These are phyloP conservation scores for Aphaenogaster floridana DNA, from an alignment of 1,140 invertebrate genomes.

Conservation along the genomic window DNA sequence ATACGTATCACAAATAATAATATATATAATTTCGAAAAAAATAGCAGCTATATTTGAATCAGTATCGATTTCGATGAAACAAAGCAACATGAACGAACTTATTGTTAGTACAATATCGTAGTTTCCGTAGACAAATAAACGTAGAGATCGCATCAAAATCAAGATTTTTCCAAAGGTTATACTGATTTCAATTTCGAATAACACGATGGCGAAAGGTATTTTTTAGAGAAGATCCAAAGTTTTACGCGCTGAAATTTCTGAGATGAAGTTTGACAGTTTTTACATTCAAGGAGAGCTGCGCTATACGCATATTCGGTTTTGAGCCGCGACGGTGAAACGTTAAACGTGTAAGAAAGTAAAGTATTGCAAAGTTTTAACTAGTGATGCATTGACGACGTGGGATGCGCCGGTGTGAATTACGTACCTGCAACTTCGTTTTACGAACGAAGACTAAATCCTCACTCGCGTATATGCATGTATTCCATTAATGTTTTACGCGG, in stretches of 20 bases:
- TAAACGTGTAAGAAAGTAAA: not conserved
- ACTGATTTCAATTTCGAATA: not conserved
- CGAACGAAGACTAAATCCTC: not conserved
- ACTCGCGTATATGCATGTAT: not conserved
- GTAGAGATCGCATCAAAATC: not conserved
- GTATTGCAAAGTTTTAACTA: not conserved
- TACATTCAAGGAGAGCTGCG: not conserved
- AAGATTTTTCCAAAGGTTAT: not conserved
- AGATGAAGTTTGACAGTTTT: conserved; percentile 3
- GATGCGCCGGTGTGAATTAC: not conserved
- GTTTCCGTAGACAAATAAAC: not conserved
- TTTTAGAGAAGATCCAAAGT: not conserved
- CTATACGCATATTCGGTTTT: not conserved
- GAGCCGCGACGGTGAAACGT: not conserved
- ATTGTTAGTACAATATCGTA: not conserved
- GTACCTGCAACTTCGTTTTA: conserved; percentile 9
- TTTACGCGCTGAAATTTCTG: not conserved
- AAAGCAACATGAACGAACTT: not conserved
- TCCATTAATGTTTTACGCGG: conserved; percentile 2
- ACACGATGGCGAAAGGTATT: not conserved
- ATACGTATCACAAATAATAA: not conserved
- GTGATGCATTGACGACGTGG: not conserved
- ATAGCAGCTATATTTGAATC: not conserved
- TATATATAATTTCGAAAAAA: not conserved
- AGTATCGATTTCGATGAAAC: not conserved